Percentiles rank a stretch among this genome's conserved stretches.
phyloP scores from a whole-genome alignment of 2,888 invertebrate species.

The Chrysotoxum bicinctum region DNA sequence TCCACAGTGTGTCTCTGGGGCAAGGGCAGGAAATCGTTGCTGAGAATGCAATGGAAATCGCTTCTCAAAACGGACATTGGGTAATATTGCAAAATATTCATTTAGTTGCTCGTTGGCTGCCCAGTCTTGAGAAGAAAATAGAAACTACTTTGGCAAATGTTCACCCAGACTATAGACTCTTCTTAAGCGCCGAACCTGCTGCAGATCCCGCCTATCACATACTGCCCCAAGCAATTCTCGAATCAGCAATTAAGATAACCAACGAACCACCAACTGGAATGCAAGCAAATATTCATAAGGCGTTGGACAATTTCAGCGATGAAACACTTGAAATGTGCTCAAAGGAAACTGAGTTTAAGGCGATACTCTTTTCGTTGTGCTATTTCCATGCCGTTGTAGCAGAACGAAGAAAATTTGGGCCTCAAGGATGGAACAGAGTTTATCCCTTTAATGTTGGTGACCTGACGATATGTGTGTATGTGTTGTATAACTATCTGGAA shows the following conservation, averaged over 20 bases:
- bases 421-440: slow-evolving; percentile 82
- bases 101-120: slow-evolving; percentile 94
- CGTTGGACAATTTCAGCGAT: slow-evolving; percentile 95
- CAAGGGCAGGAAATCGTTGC: slow-evolving; percentile 97
- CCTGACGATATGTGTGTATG: slow-evolving; percentile 94
- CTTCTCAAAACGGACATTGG: slow-evolving; percentile 92
- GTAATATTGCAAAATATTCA: slow-evolving; percentile 96
- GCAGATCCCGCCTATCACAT: slow-evolving; percentile 85
- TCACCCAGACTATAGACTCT: slow-evolving; percentile 86
- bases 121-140: slow-evolving; percentile 93
- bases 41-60: slow-evolving; percentile 91
- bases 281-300: slow-evolving; percentile 96
- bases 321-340: slow-evolving; percentile 96
- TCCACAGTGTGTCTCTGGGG: slow-evolving; percentile 96
- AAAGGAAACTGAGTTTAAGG: slow-evolving; percentile 96
- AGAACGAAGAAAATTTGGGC: slow-evolving; percentile 92
- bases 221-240: slow-evolving; percentile 93
- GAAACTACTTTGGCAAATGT: slow-evolving; percentile 89
- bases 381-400: slow-evolving; percentile 98
- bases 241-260: slow-evolving; percentile 96
- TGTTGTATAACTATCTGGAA: slow-evolving; percentile 94
- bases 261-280: slow-evolving; percentile 98
- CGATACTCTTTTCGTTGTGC: slow-evolving; percentile 92
- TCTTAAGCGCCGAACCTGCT: slow-evolving; percentile 94
- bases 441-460: slow-evolving; percentile 93